A percentile compares a stretch with the other conserved stretches of the same genome.
These are phyloP conservation scores for Pyrocoelia pectoralis DNA, from an alignment of 2,888 invertebrate genomes.

Conservation along the genomic window DNA sequence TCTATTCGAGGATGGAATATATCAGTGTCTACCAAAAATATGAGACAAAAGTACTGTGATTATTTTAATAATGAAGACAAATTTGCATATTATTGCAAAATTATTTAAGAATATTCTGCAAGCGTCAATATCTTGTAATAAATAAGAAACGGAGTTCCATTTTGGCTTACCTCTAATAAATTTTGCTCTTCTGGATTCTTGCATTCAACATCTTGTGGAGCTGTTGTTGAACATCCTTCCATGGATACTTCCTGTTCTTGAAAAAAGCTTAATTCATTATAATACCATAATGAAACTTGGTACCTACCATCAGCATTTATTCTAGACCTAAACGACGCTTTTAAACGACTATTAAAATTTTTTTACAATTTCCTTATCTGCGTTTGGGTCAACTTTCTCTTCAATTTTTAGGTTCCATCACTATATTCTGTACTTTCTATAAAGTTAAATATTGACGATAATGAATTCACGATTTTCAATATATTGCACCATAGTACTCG, in stretches of 20 bases:
- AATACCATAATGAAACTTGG: background rate
- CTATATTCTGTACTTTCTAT: too few relatives aligned
- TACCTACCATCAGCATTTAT: background rate
- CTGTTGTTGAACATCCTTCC: background rate
- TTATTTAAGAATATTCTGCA: background rate
- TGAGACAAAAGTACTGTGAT: background rate
- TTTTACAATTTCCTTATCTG: background rate
- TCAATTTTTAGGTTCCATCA: too few relatives aligned
- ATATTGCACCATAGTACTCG: too few relatives aligned
- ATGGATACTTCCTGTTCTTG: background rate
- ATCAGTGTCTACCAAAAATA: too few relatives aligned
- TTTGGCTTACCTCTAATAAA: background rate
- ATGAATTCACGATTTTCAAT: too few relatives aligned
- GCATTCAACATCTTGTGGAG: background rate
- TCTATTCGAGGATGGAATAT: too few relatives aligned
- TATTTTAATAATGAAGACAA: background rate
- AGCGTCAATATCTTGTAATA: background rate
- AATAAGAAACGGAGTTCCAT: too few relatives aligned
- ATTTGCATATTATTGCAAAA: background rate
- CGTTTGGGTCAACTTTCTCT: too few relatives aligned
- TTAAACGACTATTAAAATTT: background rate
- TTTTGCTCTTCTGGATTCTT: background rate
- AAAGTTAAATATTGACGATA: too few relatives aligned
- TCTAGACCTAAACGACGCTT: background rate
- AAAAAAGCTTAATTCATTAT: constrained; percentile 1